Base-by-base conservation (phyloP, 1,140 invertebrate genomes). In the Psix sp. region DNA sequence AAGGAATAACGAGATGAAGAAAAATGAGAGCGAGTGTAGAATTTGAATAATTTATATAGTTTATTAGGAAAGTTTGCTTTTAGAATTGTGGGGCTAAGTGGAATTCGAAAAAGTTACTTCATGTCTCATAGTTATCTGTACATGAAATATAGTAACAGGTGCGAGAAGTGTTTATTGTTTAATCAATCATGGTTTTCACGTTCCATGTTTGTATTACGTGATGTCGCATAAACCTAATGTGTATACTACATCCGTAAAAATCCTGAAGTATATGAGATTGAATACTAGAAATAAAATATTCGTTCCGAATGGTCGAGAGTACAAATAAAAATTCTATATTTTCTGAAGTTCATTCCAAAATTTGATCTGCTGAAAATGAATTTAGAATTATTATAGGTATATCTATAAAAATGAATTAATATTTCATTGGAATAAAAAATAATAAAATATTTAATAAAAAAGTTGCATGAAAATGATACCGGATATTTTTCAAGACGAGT, bases 131-230 rank as follows among this genome's bases (percentile, higher is more conserved):
- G 33, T 60, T 62, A 54, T 70, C 52, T 21, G 54, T 40, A 36
- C 46, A 51, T 54, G 52, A 54, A 60, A 49, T 73, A 67, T 67
- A 59, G 56, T 67, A 74, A 74, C 71, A 74, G 71, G 71, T 74
- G 71, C 62, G 62, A 74, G 71, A 67, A 49, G 56, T 60, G 74
- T 67, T 68, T 62, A 63, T 77, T 77, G 74, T 77, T 79, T 79
- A 67, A 79, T 77, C 71, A 70, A 57, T 74, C 52, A 66, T 63
- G 60, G 48, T 57, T 73, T 73, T 76, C 71, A 72, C 51, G 45
- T 70, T 67, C 60, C 60, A 66, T 78, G 74, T 76, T 78, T 78
- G 74, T 51, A 42, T 66, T 74, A 78, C 77, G 77, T 78, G 77
- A 78, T 62, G 70, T 71, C 63, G 65, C 68, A 67, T 68, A 71